Conservation (phyloP, 2,113 vertebrate species). For the Eidolon helvum region DNA sequence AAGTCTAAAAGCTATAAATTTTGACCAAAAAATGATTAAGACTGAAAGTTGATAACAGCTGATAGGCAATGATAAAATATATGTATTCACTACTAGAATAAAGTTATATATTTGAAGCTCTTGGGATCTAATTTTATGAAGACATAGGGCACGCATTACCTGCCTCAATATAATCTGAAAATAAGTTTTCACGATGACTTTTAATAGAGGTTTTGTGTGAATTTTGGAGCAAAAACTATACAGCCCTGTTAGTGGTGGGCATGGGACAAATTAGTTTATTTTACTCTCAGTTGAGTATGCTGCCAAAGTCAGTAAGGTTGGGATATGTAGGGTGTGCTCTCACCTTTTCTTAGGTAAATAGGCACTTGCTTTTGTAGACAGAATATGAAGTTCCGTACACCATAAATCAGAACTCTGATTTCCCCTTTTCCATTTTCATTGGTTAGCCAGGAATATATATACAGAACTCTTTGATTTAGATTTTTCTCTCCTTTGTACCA, state of each 20-base stretch:
- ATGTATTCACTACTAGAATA: not conserved
- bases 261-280: not conserved
- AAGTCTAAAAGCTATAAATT: not conserved
- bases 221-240: not conserved
- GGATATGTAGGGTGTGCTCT: not conserved
- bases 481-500: not conserved
- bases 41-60: not conserved
- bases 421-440: not conserved
- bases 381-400: not conserved
- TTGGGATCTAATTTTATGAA: not conserved
- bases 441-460: not conserved
- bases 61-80: not conserved
- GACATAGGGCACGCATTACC: not conserved
- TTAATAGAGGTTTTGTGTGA: not conserved
- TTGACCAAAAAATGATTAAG: not conserved
- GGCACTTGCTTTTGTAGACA: not conserved
- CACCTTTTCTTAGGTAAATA: not conserved
- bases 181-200: not conserved
- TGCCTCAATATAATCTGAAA: not conserved
- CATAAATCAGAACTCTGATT: not conserved
- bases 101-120: not conserved
- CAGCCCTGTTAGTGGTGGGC: not conserved
- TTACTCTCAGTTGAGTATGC: not conserved
- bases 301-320: not conserved
- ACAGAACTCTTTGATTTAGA: not conserved